Base-by-base conservation (phyloP, 2,113 vertebrate species). In the Oceanodroma tethys region DNA sequence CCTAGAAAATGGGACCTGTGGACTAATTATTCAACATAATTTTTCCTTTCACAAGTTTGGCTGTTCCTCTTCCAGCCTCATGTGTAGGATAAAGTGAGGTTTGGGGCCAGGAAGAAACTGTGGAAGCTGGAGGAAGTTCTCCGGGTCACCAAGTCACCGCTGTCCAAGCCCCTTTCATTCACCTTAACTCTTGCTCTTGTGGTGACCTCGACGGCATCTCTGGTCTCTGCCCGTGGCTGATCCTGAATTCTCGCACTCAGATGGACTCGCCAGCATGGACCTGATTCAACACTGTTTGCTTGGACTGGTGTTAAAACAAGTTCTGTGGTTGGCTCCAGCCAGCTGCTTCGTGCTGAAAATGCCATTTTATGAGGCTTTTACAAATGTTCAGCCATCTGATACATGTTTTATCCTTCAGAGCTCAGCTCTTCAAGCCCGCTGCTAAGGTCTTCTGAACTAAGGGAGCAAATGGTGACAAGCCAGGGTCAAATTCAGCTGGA, bases 201-300 rank as follows among this genome's bases (percentile, higher is more conserved):
- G 1, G 9, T 48, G 42, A 79, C 20, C 4, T 26, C 6, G 1
- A 26, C 13, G 5, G 27, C 16, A 9, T 48, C 85, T 90, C 70
- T 90, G 59, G 13, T 56, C 52, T 53, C 68, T 66, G 45, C 7
- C n/a, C 18, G 8, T 25, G 23, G 34, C 50, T 52, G 30, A 23
- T 60, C 25, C 60, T 48, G 34, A 60, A 45, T 76, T 56, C 73
- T 65, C 53, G 8, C 53, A 89, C 18, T 75, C 0, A 0, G 30
- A 29, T 0, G 0, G 23, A 13, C 14, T 80, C 8, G 2, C 25
- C 47, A 47, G 5, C 11, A 15, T 5, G 7, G 43, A 68, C 13
- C 42, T 60, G 7, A 14, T 30, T 80, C 27, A 66, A 36, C 16
- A 16, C 1, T 2, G 6, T 72, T 75, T 86, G 8, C 10, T 50